These are phyloP conservation scores for Drosophila colorata DNA, from an alignment of 2,888 invertebrate genomes.

Conservation along the genomic window DNA sequence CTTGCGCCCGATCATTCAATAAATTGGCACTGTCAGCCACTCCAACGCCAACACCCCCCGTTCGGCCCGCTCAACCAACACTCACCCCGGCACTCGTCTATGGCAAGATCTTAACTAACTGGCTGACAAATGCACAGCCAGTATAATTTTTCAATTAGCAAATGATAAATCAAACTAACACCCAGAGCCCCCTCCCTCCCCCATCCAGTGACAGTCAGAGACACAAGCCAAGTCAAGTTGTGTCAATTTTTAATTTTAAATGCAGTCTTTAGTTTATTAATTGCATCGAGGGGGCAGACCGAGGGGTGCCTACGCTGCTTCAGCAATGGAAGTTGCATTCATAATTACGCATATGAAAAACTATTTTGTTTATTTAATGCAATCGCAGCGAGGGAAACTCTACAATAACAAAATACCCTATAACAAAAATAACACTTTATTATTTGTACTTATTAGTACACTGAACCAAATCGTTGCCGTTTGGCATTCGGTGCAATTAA, in stretches of 20 bases:
- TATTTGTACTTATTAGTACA: neutral
- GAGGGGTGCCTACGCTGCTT: neutral
- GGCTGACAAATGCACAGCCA: constrained; percentile 71
- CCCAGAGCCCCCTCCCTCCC: constrained; percentile 38
- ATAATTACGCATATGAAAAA: constrained; percentile 61
- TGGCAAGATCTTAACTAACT: constrained; percentile 76
- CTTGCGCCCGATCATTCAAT: constrained; percentile 68
- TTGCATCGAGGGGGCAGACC: constrained; percentile 25
- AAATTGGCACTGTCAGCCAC: constrained; percentile 70
- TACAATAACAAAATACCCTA: constrained; percentile 4
- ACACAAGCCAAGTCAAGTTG: constrained; percentile 31
- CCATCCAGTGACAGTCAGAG: neutral
- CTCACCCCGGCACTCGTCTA: constrained; percentile 18
- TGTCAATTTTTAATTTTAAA: constrained; percentile 63
- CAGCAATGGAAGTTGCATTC: constrained; percentile 29
- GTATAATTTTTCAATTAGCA: constrained; percentile 82
- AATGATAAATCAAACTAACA: constrained; percentile 80
- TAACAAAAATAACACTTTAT: neutral
- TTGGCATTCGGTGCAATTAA: neutral
- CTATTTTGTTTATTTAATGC: constrained; percentile 49
- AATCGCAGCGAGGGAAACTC: constrained; percentile 8
- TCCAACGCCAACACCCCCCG: neutral
- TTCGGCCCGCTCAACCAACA: neutral
- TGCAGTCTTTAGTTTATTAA: constrained; percentile 70
- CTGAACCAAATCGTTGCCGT: neutral